Percentiles rank a stretch among this genome's conserved stretches.
Conservation (phyloP, 1,140 invertebrate species). For the Cryptotermes secundus region DNA sequence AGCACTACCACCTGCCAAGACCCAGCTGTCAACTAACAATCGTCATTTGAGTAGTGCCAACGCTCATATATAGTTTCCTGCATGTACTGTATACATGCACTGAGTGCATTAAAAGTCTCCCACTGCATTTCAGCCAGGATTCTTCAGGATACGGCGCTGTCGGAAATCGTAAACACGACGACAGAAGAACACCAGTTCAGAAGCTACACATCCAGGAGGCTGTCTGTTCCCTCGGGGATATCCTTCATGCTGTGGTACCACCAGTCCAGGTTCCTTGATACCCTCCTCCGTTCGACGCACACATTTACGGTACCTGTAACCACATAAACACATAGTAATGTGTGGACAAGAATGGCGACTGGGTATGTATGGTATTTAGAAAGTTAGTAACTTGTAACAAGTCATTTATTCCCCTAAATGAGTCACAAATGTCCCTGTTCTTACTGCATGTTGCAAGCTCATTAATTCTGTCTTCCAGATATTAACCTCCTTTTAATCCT, state of each 20-base stretch:
- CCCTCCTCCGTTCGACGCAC: constrained; percentile 61
- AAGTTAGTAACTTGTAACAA: too few relatives aligned
- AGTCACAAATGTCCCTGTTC: too few relatives aligned
- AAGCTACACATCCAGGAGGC: constrained; percentile 69
- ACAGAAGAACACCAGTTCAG: constrained; percentile 91
- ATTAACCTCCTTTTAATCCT: too few relatives aligned
- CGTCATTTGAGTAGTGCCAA: background rate
- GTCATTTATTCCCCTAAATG: too few relatives aligned
- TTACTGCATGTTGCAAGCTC: too few relatives aligned
- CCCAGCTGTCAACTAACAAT: background rate
- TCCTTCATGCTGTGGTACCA: constrained; percentile 58
- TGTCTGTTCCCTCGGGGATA: constrained; percentile 57
- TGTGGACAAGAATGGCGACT: too few relatives aligned
- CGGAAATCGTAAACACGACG: constrained; percentile 93
- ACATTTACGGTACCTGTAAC: constrained; percentile 61
- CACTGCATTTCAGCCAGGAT: constrained; percentile 30
- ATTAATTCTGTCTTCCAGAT: too few relatives aligned
- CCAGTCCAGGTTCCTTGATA: constrained; percentile 54
- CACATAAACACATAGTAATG: too few relatives aligned
- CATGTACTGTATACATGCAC: background rate
- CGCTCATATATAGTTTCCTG: background rate
- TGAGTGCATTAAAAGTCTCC: background rate
- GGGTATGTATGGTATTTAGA: too few relatives aligned
- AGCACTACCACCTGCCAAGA: constrained; percentile 22
- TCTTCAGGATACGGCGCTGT: constrained; percentile 55